Base-by-base conservation (phyloP, 2,888 invertebrate genomes). In the Netelia inedita region DNA sequence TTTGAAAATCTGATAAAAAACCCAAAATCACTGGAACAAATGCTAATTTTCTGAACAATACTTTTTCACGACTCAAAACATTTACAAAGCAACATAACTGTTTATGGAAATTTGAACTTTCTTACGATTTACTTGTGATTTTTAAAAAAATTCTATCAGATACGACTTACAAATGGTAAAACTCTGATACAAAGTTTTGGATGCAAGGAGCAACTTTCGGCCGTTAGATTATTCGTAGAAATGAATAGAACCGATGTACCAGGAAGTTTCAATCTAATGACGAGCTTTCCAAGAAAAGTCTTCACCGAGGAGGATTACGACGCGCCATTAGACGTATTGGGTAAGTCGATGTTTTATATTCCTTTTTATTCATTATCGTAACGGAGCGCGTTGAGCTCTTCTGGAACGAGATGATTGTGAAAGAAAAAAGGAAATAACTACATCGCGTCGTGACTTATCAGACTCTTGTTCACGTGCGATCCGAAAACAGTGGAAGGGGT, bases 261-360 rank as follows among this genome's bases (percentile, higher is more conserved):
- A 0, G 95, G 94, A 63, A 94, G 95, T 5, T 98, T 99, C 94
- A 96, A 96, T 76, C 94, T 99, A 88, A 98, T 99, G 97, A 98
- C 98, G 1, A 96, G 96, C 91, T 99, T 98, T 94, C 99, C 99
- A 8, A 96, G 96, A 91, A 98, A 97, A 94, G 96, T 98, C 73
- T 99, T 98, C 92, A 95, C 95, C 0, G 95, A 95, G 11, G 98
- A 98, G 2, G 99, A 99, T 92, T 98, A 98, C 94, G 97, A 98
- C 82, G 97, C 96, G 91, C 98, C 99, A 0, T 94, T 99, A 88
- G 97, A 97, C 88, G 95, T 96, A 86, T 95, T 99, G 94, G 98
- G 98, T 97, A 94, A 94, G 91, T 89, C 28, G 23, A 63, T 68
- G n/a, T 59, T 21, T 53, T 69, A 59, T 55, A 73, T 55, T 65